Evolutionary conservation across 1,140 invertebrate genomes (phyloP).

Genomic region (Camponotus floridanus): DNA sequence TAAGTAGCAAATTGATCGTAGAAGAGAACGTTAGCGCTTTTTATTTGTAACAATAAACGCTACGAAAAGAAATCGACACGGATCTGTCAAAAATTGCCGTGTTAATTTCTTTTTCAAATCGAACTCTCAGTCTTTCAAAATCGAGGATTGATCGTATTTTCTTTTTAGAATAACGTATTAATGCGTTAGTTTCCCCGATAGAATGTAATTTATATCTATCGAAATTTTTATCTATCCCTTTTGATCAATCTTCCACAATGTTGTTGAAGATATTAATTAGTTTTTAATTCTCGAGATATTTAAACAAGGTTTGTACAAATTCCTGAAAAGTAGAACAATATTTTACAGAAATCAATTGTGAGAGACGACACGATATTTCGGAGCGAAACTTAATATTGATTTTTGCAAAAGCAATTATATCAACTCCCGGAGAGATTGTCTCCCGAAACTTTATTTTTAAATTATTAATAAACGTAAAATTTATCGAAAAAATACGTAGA

Average conservation of each 20-base stretch:
- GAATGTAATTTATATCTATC: no score
- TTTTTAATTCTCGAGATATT: background rate
- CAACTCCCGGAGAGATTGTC: background rate
- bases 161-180: background rate
- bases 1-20: constrained; percentile 18
- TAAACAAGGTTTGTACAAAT: background rate
- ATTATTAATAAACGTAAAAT: background rate
- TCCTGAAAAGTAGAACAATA: background rate
- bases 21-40: background rate
- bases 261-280: background rate
- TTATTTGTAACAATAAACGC: background rate
- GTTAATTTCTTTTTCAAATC: background rate
- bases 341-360: background rate
- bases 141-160: background rate
- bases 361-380: background rate
- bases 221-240: background rate
- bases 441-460: background rate
- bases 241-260: background rate
- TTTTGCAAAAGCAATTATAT: background rate
- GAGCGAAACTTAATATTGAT: background rate
- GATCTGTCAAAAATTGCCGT: background rate
- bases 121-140: background rate
- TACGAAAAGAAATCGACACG: background rate
- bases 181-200: background rate
- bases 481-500: background rate